Evolutionary conservation across 1,140 invertebrate species (phyloP).

Genomic region (Tetramorium alpestre): DNA sequence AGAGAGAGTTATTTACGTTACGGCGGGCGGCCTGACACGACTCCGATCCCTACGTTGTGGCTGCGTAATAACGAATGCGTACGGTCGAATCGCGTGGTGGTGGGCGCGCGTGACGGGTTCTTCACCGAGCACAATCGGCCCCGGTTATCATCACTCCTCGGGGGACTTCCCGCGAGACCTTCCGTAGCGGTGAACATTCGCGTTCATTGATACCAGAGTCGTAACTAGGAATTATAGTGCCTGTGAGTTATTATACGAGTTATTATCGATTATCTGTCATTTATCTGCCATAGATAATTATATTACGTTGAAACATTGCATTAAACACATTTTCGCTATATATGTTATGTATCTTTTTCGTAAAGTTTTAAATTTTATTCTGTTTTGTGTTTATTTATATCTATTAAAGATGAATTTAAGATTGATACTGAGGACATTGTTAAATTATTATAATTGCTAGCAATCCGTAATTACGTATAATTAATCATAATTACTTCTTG

Average conservation of each 20-base stretch:
- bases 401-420: not conserved
- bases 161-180: constrained; percentile 62
- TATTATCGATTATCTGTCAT: not conserved
- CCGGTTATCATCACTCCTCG: constrained; percentile 39
- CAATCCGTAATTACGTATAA: not conserved
- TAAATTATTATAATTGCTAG: not conserved
- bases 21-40: constrained; percentile 24
- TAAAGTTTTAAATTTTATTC: not conserved
- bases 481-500: not conserved
- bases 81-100: not conserved
- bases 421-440: not conserved
- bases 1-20: constrained; percentile 45
- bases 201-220: constrained; percentile 42
- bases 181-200: constrained; percentile 19
- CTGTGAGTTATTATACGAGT: not conserved
- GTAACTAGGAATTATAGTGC: constrained; percentile 18
- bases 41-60: not conserved
- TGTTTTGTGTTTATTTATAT: not conserved
- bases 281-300: not conserved
- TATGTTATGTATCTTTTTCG: not conserved
- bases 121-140: constrained; percentile 46
- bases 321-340: not conserved
- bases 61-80: constrained; percentile 51
- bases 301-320: not conserved
- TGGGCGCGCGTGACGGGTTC: constrained; percentile 27